Base-by-base conservation (phyloP, 2,797 vertebrate species). In the Protosalanx chinensis region DNA sequence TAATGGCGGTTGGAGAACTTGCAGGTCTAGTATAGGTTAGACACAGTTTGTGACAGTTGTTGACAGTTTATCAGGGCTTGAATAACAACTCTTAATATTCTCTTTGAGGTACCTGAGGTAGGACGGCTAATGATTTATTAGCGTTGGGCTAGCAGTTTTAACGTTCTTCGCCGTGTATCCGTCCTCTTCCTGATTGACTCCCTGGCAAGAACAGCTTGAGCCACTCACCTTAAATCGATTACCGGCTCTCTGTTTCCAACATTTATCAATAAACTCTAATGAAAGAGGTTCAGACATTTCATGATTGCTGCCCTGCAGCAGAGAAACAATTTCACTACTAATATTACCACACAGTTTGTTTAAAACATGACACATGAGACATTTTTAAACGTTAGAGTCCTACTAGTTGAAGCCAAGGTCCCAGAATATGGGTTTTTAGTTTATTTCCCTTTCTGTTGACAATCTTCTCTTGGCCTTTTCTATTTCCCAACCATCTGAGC, bases 181-280 rank as follows among this genome's bases (percentile, higher is more conserved):
- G 51, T 56, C n/a, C 18, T 30, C 23, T 27, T 60, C n/a, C 23
- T 10, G 1, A 60, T 60, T 60, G 10, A 60, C 23, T 27, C 57
- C 15, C 59, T 18, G 23, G 29, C 16, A 61, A 16, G 59, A 46
- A 61, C 5, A 4, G 57, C 59, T 33, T 68, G 12, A 56, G 5
- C 37, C 49, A 32, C 46, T 72, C 58, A 46, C 16, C 6, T 68
- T 37, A 29, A 58, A 73, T 57, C 32, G 23, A 37, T 68, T 63
- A 67, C n/a, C 27, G 12, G 13, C 46, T 49, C 30, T 35, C 8
- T 46, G 58, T 70, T 62, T 29, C 53, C 61, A 12, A 2, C 59
- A 51, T 76, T 67, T 46, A 75, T 74, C 49, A 72, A 64, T 80
- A 72, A 20, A 46, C 72, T 71, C 61, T 74, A 20, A 76, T 66